Evolutionary conservation across 2,888 invertebrate genomes (phyloP).

Genomic region (Leptogaster cylindrica): DNA sequence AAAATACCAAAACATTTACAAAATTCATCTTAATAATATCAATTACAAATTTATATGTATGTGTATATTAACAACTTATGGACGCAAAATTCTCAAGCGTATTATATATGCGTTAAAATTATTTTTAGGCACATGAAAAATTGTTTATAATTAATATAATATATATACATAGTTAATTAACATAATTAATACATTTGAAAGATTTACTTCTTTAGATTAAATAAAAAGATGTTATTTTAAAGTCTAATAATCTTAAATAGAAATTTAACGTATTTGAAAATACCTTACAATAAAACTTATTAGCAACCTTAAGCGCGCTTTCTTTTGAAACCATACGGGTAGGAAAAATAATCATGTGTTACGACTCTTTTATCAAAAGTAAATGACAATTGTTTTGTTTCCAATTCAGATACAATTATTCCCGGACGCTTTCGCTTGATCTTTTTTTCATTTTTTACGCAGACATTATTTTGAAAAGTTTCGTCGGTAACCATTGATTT

Average conservation of each 20-base stretch:
- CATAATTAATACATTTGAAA: too few relatives aligned
- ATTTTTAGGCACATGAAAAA: too few relatives aligned
- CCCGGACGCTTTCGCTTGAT: constrained; percentile 18
- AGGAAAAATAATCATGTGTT: constrained; percentile 7
- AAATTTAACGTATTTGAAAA: neutral
- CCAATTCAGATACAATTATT: constrained; percentile 5
- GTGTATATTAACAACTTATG: too few relatives aligned
- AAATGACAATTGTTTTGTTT: constrained; percentile 4
- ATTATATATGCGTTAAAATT: too few relatives aligned
- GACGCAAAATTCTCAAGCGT: too few relatives aligned
- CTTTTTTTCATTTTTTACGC: constrained; percentile 4
- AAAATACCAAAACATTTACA: too few relatives aligned
- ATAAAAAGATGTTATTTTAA: neutral
- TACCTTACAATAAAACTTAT: neutral
- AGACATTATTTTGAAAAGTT: neutral
- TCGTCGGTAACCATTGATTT: constrained; percentile 1
- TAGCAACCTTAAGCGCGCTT: neutral
- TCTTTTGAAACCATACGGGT: neutral
- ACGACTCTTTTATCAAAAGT: constrained; percentile 14
- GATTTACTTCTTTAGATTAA: neutral
- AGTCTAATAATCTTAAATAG: neutral
- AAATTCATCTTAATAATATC: too few relatives aligned
- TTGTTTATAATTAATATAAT: too few relatives aligned
- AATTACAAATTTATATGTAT: too few relatives aligned
- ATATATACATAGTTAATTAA: too few relatives aligned